These are phyloP conservation scores for Xerus inauris DNA, from an alignment of 2,113 vertebrate genomes.

Conservation along the genomic window DNA sequence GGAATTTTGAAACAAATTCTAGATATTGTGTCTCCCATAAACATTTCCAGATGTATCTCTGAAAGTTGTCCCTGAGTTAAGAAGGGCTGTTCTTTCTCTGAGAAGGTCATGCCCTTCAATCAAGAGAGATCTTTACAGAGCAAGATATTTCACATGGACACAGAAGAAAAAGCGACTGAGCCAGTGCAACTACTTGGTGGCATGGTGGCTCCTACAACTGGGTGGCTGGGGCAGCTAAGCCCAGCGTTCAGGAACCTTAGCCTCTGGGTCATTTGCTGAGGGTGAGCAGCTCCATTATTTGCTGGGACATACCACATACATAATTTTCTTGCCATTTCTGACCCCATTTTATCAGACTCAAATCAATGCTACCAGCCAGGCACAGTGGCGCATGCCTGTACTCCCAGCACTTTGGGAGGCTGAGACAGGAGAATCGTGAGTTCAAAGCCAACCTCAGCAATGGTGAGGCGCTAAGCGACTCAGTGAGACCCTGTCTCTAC, in stretches of 20 bases:
- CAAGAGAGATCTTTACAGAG: too few species aligned
- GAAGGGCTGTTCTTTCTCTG: background rate
- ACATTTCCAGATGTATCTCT: background rate
- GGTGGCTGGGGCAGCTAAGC: background rate
- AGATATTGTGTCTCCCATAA: too few species aligned
- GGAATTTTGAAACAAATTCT: too few species aligned
- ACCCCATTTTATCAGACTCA: background rate
- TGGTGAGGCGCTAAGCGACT: too few species aligned
- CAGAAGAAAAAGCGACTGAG: background rate
- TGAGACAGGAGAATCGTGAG: too few species aligned
- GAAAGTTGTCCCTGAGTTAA: background rate
- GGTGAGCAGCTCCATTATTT: background rate
- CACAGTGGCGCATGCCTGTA: too few species aligned
- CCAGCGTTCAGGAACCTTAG: background rate
- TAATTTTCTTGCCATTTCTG: background rate
- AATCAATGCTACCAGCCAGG: too few species aligned
- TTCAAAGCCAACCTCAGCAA: too few species aligned
- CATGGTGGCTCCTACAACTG: background rate
- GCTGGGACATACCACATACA: background rate
- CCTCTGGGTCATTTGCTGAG: background rate
- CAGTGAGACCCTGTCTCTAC: too few species aligned
- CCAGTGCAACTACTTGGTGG: fast-evolving
- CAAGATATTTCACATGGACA: background rate
- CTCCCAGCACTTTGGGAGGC: too few species aligned
- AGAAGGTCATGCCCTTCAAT: background rate